Evolutionary conservation across 2,113 vertebrate species (phyloP).

Genomic region (Trichechus manatus): DNA sequence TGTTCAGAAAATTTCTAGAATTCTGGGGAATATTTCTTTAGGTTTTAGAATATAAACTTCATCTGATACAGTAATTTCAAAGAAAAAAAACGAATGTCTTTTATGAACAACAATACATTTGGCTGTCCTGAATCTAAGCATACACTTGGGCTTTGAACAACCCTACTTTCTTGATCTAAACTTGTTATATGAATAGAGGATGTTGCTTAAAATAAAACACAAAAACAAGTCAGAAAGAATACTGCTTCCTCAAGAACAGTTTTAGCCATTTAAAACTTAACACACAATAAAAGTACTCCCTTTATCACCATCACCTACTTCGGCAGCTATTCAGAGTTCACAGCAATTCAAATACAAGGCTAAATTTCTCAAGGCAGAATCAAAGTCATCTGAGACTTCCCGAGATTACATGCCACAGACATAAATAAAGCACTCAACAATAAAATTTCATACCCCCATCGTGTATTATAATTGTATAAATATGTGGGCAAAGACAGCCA

Average conservation of each 20-base stretch:
- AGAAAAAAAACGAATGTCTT: slow-evolving; percentile 18
- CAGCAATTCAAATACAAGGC: slow-evolving; percentile 63
- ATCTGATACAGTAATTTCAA: neutral
- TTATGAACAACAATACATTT: neutral
- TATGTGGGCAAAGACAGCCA: neutral
- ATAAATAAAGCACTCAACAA: slow-evolving; percentile 65
- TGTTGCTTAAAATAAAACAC: slow-evolving; percentile 35
- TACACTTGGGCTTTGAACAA: neutral
- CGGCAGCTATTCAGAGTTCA: slow-evolving; percentile 55
- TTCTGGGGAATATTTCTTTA: neutral
- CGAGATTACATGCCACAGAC: slow-evolving; percentile 50
- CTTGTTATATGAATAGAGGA: neutral
- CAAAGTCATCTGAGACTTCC: slow-evolving; percentile 58
- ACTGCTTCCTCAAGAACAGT: slow-evolving; percentile 14
- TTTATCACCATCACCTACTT: slow-evolving; percentile 9
- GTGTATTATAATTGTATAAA: slow-evolving; percentile 61
- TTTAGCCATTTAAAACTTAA: slow-evolving; percentile 71
- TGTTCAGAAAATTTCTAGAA: slow-evolving; percentile 12
- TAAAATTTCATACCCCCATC: slow-evolving; percentile 33
- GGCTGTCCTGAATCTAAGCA: neutral
- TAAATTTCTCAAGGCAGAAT: slow-evolving; percentile 61
- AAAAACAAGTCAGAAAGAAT: slow-evolving; percentile 19
- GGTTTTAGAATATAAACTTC: neutral
- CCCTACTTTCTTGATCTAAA: neutral
- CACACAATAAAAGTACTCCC: slow-evolving; percentile 60